Evolutionary conservation across 2,113 vertebrate genomes (phyloP).

Genomic region (Varanus salvator): DNA sequence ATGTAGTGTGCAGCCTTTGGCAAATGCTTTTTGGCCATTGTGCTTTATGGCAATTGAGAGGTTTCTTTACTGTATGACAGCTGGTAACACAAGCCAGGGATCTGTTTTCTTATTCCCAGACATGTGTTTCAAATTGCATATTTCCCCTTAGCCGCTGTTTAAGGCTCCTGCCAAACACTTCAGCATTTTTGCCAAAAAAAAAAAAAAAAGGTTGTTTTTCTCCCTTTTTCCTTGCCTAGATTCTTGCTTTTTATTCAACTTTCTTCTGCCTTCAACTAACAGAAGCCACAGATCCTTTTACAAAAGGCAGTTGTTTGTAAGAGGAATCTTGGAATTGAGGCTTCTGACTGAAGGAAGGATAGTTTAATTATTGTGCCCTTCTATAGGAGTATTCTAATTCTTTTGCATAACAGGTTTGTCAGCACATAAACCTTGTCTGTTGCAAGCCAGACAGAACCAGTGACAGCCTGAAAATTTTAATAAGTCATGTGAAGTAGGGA

Average conservation of each 20-base stretch:
- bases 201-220: conserved; percentile 39
- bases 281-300: not conserved
- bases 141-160: conserved; percentile 37
- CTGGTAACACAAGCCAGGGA: conserved; percentile 48
- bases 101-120: conserved; percentile 39
- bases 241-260: not conserved
- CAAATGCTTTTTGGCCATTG: not conserved
- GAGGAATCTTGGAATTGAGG: not conserved
- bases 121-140: conserved; percentile 41
- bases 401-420: conserved; percentile 27
- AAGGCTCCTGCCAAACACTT: conserved; percentile 53
- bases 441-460: not conserved
- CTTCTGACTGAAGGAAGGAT: not conserved
- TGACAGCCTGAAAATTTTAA: conserved; percentile 56
- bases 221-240: conserved; percentile 26
- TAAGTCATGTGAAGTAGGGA: conserved; percentile 8
- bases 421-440: conserved; percentile 31
- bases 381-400: not conserved
- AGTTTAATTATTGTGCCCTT: conserved; percentile 16
- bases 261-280: not conserved
- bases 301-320: not conserved
- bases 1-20: not conserved
- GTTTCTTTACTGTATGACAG: conserved; percentile 30
- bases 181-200: conserved; percentile 36
- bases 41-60: conserved; percentile 15